Percentiles rank a stretch among this genome's conserved stretches.
Evolutionary conservation across 2,888 invertebrate genomes (phyloP).

Genomic region (Hermaeophaga mercurialis): DNA sequence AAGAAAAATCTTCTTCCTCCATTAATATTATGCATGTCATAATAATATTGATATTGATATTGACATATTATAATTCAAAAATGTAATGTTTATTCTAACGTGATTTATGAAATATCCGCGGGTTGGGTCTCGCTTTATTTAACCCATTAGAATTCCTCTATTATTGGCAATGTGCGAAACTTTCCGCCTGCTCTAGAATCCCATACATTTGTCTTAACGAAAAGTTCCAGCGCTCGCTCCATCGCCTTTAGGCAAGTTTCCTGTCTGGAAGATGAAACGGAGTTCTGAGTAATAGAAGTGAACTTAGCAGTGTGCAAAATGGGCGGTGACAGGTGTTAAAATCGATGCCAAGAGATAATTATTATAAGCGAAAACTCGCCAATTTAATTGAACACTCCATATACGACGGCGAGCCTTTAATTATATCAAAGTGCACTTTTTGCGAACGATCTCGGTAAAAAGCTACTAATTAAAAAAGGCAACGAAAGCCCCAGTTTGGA

Average conservation of each 20-base stretch:
- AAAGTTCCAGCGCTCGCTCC: constrained; percentile 9
- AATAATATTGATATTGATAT: no score
- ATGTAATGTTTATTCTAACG: no score
- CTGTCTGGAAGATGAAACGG: constrained; percentile 32
- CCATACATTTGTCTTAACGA: constrained; percentile 15
- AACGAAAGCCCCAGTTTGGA: no score
- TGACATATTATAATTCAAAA: no score
- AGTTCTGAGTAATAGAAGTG: constrained; percentile 33
- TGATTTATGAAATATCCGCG: no score
- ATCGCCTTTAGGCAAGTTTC: constrained; percentile 13
- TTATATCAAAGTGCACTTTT: no score
- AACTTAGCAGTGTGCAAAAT: constrained; percentile 32
- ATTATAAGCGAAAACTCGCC: constrained; percentile 34
- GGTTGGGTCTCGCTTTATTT: background rate
- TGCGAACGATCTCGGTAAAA: no score
- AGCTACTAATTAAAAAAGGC: no score
- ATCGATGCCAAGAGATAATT: constrained; percentile 36
- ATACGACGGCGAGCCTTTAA: constrained; percentile 10
- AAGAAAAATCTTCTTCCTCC: no score
- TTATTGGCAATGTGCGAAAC: constrained; percentile 3
- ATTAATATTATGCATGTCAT: no score
- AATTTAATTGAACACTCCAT: constrained; percentile 20
- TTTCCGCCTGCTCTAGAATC: background rate
- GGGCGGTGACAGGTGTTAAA: constrained; percentile 40
- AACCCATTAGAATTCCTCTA: background rate